Base-by-base conservation (phyloP, 2,113 vertebrate genomes). In the Stigmatopora argus region DNA sequence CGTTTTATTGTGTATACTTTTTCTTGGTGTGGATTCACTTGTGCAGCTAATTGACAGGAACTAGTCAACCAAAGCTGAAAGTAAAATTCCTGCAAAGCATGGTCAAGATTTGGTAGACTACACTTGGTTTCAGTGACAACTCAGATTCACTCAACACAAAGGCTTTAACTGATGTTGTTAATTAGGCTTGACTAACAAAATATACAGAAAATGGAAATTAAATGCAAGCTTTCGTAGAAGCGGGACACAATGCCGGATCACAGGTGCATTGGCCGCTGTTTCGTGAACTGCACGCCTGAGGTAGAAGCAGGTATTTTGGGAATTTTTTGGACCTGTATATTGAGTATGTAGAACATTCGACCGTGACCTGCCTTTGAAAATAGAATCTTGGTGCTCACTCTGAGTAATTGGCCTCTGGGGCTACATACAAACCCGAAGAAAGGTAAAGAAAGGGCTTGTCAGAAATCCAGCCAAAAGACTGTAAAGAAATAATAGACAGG, bases 371-470 rank as follows among this genome's bases (percentile, higher is more conserved):
- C 68, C 74, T 83, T 82, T 80, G 78, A 72, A 31, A 82, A 88
- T 85, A 73, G 79, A 74, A 84, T 83, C 77, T 76, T 68, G 77
- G 69, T 79, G 83, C 81, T 84, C 79, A 82, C 69, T 49, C 49
- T 60, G 70, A 72, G 80, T 89, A 90, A 89, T 88, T 88, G 86
- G 84, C 80, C 86, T 87, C 85, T 62, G 69, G 79, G 77, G 84
- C 64, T 72, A 55, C 55, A 73, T 70, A 72, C 77, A 65, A 60
- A 68, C 59, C 65, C 58, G 65, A 61, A 62, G 66, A 78, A 53
- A 71, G 62, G 49, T 73, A 69, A 72, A 73, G 71, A 64, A 78
- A 71, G 62, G 67, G 62, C 67, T 75, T 83, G 69, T 63, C 74
- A 73, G 60, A 73, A 34, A 2, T 67, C 69, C 23, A 56, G 64